Percentiles rank a stretch among this genome's conserved stretches.
Conservation (phyloP, 1,140 invertebrate species). For the Plectrocnemia conspersa region DNA sequence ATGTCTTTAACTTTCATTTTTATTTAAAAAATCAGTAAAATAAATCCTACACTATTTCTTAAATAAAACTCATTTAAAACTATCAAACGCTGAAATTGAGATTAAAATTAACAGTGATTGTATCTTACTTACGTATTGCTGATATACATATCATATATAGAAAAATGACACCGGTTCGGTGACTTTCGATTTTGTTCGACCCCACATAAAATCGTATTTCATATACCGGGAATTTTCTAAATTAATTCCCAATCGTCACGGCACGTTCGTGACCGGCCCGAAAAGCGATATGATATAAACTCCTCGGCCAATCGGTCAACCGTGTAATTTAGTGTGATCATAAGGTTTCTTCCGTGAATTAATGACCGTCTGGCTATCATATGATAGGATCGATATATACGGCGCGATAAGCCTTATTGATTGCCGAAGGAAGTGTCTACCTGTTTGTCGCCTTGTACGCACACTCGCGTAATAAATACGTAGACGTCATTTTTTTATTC, state of each 20-base stretch:
- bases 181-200: neutral
- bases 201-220: no score
- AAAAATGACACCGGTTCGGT: neutral
- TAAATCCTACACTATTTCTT: no score
- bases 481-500: neutral
- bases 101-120: no score
- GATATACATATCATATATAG: neutral
- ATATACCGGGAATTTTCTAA: no score
- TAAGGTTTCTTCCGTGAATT: constrained; percentile 24
- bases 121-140: neutral
- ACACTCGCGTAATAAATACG: no score
- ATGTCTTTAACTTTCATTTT: no score
- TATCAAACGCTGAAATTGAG: no score
- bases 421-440: constrained; percentile 16
- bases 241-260: no score
- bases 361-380: constrained; percentile 18
- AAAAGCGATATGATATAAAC: constrained; percentile 7
- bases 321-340: constrained; percentile 21
- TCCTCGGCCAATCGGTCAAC: constrained; percentile 20
- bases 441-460: constrained; percentile 15
- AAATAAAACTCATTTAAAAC: no score
- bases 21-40: no score
- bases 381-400: constrained; percentile 24
- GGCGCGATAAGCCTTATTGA: constrained; percentile 18
- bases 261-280: no score